Conservation (phyloP, 2,113 vertebrate species). For the Aegithalos caudatus region DNA sequence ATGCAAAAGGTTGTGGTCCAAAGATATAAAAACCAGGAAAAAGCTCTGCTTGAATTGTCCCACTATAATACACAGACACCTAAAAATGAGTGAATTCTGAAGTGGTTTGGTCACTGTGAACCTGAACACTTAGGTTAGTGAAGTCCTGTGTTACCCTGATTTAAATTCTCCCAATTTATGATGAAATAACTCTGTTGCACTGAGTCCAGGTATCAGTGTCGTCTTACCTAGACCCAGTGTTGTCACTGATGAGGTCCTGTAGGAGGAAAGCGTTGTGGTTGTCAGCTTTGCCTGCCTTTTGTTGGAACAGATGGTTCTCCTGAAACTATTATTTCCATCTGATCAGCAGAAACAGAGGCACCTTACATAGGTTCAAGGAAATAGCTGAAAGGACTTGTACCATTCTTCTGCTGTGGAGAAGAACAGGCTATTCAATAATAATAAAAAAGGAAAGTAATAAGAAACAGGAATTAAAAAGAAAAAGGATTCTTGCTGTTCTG, state of each 20-base stretch:
- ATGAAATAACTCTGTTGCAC: background rate
- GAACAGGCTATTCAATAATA: background rate
- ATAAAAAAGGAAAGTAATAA: background rate
- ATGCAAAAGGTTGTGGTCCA: background rate
- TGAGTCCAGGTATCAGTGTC: background rate
- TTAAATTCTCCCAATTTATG: background rate
- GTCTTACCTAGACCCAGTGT: background rate
- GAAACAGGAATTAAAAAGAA: background rate
- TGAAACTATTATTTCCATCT: background rate
- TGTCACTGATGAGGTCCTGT: background rate
- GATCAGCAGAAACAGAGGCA: background rate
- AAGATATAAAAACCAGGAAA: background rate
- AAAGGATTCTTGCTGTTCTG: background rate
- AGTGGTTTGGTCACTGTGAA: background rate
- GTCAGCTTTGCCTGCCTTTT: background rate
- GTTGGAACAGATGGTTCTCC: background rate
- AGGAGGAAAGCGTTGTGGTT: background rate
- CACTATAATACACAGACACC: accelerated
- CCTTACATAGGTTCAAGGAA: background rate
- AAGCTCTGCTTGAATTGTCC: background rate
- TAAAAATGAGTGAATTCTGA: background rate
- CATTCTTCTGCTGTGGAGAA: background rate
- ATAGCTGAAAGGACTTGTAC: background rate
- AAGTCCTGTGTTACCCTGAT: background rate
- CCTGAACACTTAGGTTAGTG: background rate